Conservation (phyloP, 35 echinoderm and acorn worm species). For the Patiria miniata region DNA sequence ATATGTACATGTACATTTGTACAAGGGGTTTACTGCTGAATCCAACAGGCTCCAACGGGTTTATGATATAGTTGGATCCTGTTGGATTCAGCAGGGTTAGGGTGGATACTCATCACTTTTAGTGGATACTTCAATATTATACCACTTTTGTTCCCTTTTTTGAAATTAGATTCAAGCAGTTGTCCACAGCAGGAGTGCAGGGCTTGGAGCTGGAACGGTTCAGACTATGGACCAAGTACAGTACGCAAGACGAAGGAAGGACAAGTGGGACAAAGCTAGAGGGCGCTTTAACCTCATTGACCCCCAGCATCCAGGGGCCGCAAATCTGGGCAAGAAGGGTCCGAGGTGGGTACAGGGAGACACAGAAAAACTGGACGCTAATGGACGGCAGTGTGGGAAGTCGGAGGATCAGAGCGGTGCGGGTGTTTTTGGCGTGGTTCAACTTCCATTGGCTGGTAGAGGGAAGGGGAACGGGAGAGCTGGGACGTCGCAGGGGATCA, state of each 20-base stretch:
- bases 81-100: too few relatives aligned
- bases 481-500: not conserved
- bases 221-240: conserved; percentile 46
- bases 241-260: conserved; percentile 36
- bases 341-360: conserved; percentile 47
- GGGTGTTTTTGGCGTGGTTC: not conserved
- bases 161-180: conserved; percentile 82
- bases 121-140: too few relatives aligned
- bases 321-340: not conserved
- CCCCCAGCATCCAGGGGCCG: not conserved
- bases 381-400: too few relatives aligned
- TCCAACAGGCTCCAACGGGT: too few relatives aligned
- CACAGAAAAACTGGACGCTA: not conserved
- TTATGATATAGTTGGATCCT: too few relatives aligned
- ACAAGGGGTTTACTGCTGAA: too few relatives aligned
- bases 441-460: not conserved
- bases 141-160: too few relatives aligned
- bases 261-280: conserved; percentile 66
- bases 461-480: not conserved
- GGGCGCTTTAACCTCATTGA: conserved; percentile 50
- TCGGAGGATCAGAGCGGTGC: not conserved
- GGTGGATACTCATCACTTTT: too few relatives aligned
- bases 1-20: too few relatives aligned
- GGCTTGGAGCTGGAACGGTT: conserved; percentile 43
- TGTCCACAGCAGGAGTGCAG: conserved; percentile 64